A percentile compares a stretch with the other conserved stretches of the same genome.
Conservation (phyloP, 2,888 invertebrate genomes). For the Callyntrura guangdongensis region DNA sequence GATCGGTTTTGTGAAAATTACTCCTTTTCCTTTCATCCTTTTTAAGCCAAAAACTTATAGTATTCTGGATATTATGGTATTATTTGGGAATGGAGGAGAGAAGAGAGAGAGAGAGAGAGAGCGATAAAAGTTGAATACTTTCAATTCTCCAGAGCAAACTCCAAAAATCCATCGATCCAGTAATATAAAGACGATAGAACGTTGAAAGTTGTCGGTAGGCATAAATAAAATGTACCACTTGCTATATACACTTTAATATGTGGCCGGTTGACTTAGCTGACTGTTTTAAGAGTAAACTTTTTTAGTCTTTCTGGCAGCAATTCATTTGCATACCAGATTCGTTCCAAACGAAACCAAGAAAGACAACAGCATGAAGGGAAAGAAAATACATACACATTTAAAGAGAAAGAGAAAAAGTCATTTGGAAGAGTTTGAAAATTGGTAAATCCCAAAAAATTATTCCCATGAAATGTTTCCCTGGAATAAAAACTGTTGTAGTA, state of each 20-base stretch:
- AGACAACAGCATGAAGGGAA: background rate
- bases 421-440: background rate
- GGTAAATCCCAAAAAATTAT: constrained; percentile 50
- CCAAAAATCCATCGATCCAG: constrained; percentile 66
- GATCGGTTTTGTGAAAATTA: constrained; percentile 62
- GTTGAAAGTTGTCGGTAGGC: background rate
- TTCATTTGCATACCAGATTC: constrained; percentile 58
- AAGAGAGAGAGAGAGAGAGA: background rate
- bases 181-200: background rate
- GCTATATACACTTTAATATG: background rate
- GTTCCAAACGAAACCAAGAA: background rate
- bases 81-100: constrained; percentile 10
- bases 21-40: constrained; percentile 44
- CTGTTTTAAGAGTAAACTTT: constrained; percentile 16
- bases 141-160: constrained; percentile 77
- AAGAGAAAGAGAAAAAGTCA: too few species aligned
- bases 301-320: constrained; percentile 27
- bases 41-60: constrained; percentile 20
- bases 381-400: too few species aligned
- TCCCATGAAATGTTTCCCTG: constrained; percentile 17
- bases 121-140: constrained; percentile 65
- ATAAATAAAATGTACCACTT: background rate
- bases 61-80: background rate
- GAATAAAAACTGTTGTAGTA: background rate
- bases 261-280: background rate